phyloP scores from a whole-genome alignment of 2,113 vertebrate genomes.

The Rhombomys opimus region DNA sequence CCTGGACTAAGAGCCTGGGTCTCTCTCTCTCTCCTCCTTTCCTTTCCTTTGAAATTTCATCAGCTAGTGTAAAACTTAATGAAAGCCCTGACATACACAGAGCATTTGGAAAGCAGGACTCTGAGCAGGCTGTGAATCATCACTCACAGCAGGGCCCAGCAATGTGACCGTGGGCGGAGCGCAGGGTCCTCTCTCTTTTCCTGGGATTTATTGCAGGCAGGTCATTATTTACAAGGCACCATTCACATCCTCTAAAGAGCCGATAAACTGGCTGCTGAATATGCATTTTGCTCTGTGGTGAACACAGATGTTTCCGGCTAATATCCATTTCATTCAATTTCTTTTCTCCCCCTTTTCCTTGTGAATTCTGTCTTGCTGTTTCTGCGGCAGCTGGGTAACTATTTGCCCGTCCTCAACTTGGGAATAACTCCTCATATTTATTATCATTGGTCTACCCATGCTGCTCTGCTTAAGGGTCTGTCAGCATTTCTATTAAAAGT shows the following conservation, averaged over 20 bases:
- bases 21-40: not conserved
- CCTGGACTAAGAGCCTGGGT: slow-evolving; percentile 68
- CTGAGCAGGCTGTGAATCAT: slow-evolving; percentile 89
- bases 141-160: slow-evolving; percentile 89
- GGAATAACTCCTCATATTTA: slow-evolving; percentile 88
- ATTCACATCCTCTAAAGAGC: slow-evolving; percentile 91
- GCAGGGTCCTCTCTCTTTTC: slow-evolving; percentile 86
- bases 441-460: slow-evolving; percentile 81
- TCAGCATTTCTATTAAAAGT: slow-evolving; percentile 78
- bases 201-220: slow-evolving; percentile 90
- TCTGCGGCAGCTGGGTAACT: slow-evolving; percentile 90
- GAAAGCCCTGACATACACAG: slow-evolving; percentile 89
- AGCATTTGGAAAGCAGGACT: slow-evolving; percentile 90
- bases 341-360: slow-evolving; percentile 86
- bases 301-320: slow-evolving; percentile 92
- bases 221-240: slow-evolving; percentile 91
- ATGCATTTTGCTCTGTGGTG: slow-evolving; percentile 91
- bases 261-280: slow-evolving; percentile 91
- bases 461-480: slow-evolving; percentile 83
- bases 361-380: slow-evolving; percentile 87
- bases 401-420: slow-evolving; percentile 85
- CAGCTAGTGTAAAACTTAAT: slow-evolving; percentile 89
- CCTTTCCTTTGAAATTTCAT: slow-evolving; percentile 87
- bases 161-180: slow-evolving; percentile 88
- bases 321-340: slow-evolving; percentile 92